Base-by-base conservation (phyloP, 2,113 vertebrate genomes). In the Pseudorectes ferrugineus region DNA sequence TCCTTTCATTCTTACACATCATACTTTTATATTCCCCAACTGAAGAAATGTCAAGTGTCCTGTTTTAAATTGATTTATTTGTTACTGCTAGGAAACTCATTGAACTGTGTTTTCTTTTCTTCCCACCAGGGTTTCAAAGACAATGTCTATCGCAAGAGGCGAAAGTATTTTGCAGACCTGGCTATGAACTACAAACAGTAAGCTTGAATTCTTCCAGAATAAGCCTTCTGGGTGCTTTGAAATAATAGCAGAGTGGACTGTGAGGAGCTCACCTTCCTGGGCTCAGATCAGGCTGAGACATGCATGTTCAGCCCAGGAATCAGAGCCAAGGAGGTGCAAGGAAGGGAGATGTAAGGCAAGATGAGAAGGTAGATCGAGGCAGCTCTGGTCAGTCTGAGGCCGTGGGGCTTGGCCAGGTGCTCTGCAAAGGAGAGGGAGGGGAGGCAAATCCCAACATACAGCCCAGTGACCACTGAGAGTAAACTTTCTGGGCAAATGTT, bases 111-210 rank as follows among this genome's bases (percentile, higher is more conserved):
- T 68, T 95, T 85, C 71, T 28, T 70, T 92, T 46, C 5, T 86
- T 35, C 33, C 66, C 71, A 46, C 20, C 73, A 99, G 99, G 99
- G 99, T 90, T 99, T 99, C 98, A 99, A 99, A 97, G 99, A 99
- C 97, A 99, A 99, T 10, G 99, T 99, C 72, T 99, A 99, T 91
- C 98, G 99, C 48, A 99, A 98, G 97, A 99, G 99, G 82, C 97
- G 99, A 58, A 99, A 99, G 97, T 99, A 99, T 95, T 99, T 99
- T 98, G 99, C 99, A 91, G 99, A 99, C 93, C 95, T 99, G 95
- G 99, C 99, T 67, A 99, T 99, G 98, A 98, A 97, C 93, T 99
- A 98, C 95, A 99, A 98, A 98, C 98, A 99, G 99, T 99, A 98
- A 97, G 99, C 97, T 48, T 49, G 14, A 63, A 22, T 95, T 67